Evolutionary conservation across 2,113 vertebrate genomes (phyloP).

Genomic region (Saguinus midas): DNA sequence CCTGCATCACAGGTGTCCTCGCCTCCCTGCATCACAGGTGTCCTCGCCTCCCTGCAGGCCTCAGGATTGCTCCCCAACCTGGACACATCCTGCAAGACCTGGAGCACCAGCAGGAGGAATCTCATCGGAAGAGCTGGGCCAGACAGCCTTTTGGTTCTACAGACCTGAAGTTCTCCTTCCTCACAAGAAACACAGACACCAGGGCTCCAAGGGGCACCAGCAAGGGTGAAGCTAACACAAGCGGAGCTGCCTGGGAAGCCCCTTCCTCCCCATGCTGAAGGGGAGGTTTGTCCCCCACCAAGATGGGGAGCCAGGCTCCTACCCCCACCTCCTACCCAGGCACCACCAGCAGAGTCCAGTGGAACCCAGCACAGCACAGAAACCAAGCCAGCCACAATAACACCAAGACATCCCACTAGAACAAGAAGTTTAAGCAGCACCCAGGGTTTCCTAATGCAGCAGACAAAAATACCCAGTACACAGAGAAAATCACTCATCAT

Average conservation of each 20-base stretch:
- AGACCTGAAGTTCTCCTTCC: too few species aligned
- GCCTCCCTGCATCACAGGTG: neutral
- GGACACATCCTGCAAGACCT: neutral
- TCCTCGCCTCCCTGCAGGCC: rapidly evolving
- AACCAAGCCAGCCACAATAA: neutral
- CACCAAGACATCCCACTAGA: too few species aligned
- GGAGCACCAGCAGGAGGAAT: neutral
- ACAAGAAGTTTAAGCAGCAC: neutral
- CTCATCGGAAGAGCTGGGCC: rapidly evolving
- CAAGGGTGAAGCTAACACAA: rapidly evolving
- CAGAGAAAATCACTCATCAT: rapidly evolving
- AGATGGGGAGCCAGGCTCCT: neutral
- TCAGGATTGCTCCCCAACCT: neutral
- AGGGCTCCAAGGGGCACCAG: neutral
- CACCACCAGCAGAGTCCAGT: neutral
- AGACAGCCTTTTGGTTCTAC: neutral
- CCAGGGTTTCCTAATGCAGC: neutral
- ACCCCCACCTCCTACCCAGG: too few species aligned
- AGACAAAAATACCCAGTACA: too few species aligned
- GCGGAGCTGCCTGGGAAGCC: neutral
- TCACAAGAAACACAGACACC: neutral
- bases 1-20: neutral
- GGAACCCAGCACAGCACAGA: rapidly evolving
- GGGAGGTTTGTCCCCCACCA: neutral
- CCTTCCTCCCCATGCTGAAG: neutral